phyloP scores from a whole-genome alignment of 1,140 invertebrate species.

The Drosophila erecta region DNA sequence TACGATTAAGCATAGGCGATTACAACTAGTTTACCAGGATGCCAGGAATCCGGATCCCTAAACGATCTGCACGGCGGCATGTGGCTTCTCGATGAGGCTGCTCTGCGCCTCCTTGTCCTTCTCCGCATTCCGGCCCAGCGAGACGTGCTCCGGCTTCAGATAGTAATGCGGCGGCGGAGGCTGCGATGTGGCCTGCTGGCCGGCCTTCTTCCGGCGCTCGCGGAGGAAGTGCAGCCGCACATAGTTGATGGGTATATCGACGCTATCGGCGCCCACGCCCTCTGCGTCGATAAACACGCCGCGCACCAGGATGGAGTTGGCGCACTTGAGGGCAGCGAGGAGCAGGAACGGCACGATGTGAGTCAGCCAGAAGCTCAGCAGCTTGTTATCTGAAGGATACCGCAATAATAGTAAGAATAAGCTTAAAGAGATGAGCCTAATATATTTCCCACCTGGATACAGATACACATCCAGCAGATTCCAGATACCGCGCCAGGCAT shows the following conservation, averaged over 20 bases:
- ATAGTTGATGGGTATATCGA: constrained; percentile 92
- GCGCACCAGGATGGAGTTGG: constrained; percentile 92
- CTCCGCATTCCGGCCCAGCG: constrained; percentile 43
- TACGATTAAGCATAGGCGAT: constrained; percentile 62
- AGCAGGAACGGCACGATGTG: constrained; percentile 90
- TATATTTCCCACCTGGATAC: constrained; percentile 87
- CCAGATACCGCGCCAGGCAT: constrained; percentile 95
- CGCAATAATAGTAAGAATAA: not conserved
- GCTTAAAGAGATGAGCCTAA: no score
- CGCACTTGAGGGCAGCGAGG: constrained; percentile 92
- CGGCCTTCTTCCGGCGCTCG: constrained; percentile 86
- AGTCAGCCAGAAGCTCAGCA: constrained; percentile 91
- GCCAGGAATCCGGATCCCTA: constrained; percentile 16
- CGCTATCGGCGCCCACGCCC: constrained; percentile 91
- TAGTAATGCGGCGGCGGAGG: constrained; percentile 56
- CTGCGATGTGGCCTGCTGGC: not conserved
- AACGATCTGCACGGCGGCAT: constrained; percentile 58
- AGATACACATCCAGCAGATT: constrained; percentile 91
- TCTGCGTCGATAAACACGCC: constrained; percentile 94
- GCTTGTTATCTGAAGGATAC: constrained; percentile 86
- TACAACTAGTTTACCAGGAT: constrained; percentile 63
- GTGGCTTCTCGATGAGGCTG: constrained; percentile 71
- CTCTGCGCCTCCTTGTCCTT: constrained; percentile 77
- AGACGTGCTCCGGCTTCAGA: constrained; percentile 55
- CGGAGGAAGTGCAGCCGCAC: constrained; percentile 90